A percentile compares a stretch with the other conserved stretches of the same genome.
phyloP scores from a whole-genome alignment of 64 coral and sea anemone species.

The Stichodactyla helianthus region DNA sequence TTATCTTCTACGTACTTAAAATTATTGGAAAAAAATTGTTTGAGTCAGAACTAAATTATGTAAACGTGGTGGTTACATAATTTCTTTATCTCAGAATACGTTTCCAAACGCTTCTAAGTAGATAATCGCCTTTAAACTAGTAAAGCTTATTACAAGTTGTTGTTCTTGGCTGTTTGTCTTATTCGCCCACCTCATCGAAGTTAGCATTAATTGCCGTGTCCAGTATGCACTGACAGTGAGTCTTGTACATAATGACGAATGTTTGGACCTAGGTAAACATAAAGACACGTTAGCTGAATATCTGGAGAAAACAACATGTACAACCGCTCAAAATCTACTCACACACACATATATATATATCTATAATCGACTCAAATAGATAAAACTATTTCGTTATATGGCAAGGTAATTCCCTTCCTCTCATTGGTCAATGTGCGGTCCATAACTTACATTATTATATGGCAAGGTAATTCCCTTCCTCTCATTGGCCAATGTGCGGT shows the following conservation, averaged over 20 bases:
- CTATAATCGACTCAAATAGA: too few relatives aligned
- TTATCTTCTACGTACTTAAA: too few relatives aligned
- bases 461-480: too few relatives aligned
- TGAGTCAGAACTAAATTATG: too few relatives aligned
- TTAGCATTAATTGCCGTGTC: constrained; percentile 98
- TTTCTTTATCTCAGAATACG: not conserved
- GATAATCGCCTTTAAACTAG: not conserved
- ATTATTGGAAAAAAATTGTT: too few relatives aligned
- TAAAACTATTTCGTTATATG: too few relatives aligned
- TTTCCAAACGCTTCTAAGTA: not conserved
- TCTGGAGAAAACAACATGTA: not conserved
- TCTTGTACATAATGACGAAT: constrained; percentile 97
- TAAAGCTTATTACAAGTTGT: not conserved
- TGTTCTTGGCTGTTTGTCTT: not conserved
- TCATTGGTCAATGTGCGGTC: too few relatives aligned
- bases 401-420: too few relatives aligned
- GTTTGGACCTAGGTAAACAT: constrained; percentile 69
- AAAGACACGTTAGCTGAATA: not conserved
- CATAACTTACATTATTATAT: too few relatives aligned
- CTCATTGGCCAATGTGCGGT: too few relatives aligned
- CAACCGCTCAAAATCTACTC: not conserved
- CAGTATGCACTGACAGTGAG: constrained; percentile 95
- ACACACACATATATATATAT: too few relatives aligned
- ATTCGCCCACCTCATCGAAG: constrained; percentile 73
- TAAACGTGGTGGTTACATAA: not conserved